Evolutionary conservation across 2,797 vertebrate genomes (phyloP).

Genomic region (Rhincodon typus): DNA sequence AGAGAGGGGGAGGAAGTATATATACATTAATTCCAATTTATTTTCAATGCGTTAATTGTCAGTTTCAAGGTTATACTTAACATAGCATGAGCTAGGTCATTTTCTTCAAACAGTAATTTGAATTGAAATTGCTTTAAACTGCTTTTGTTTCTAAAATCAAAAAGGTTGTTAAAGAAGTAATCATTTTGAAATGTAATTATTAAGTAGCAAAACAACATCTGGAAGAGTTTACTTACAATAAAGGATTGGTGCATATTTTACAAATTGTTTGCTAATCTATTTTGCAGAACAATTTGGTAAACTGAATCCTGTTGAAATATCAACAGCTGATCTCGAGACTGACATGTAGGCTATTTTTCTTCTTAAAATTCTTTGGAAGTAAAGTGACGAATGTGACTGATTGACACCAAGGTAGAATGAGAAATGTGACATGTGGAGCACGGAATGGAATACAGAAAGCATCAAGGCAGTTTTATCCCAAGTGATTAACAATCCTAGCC

Average conservation of each 20-base stretch:
- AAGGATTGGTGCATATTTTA: background rate
- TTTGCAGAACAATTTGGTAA: background rate
- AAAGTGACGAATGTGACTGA: background rate
- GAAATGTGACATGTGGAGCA: slow-evolving; percentile 2
- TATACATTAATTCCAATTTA: background rate
- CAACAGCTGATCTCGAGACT: background rate
- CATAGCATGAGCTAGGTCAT: background rate
- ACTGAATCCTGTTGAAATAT: background rate
- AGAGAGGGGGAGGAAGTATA: background rate
- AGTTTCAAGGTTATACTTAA: background rate
- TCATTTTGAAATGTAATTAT: background rate
- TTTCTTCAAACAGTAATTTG: background rate
- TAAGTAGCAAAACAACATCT: background rate
- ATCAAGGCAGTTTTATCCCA: background rate
- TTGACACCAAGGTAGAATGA: background rate
- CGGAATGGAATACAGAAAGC: background rate
- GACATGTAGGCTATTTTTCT: background rate
- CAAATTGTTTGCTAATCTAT: background rate
- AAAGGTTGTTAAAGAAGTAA: background rate
- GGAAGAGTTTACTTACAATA: background rate
- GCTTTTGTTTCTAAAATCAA: background rate
- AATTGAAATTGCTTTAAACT: background rate
- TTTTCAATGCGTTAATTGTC: background rate
- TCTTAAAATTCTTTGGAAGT: slow-evolving; percentile 21
- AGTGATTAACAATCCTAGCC: background rate